Evolutionary conservation across 2,797 vertebrate species (phyloP).

Genomic region (Myotis daubentonii): DNA sequence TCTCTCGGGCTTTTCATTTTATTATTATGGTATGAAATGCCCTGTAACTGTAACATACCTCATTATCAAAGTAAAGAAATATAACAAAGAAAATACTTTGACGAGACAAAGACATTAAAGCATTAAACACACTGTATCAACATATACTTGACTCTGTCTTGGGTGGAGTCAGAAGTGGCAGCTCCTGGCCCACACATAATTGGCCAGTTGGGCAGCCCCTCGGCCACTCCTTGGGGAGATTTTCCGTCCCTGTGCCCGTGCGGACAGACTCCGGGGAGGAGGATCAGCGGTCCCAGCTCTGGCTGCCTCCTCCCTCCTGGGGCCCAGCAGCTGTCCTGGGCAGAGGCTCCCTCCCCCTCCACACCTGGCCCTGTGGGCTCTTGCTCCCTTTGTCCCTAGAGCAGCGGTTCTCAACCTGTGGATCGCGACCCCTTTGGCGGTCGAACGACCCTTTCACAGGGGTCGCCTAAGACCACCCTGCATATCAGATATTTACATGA

Average conservation of each 20-base stretch:
- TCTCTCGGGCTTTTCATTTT: not conserved
- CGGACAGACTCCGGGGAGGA: not conserved
- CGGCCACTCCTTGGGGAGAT: not conserved
- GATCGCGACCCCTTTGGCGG: too few species aligned
- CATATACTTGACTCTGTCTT: not conserved
- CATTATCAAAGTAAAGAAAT: constrained; percentile 4
- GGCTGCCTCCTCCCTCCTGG: accelerated
- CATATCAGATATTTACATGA: too few species aligned
- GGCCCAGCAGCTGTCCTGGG: not conserved
- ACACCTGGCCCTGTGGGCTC: not conserved
- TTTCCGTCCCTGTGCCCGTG: accelerated
- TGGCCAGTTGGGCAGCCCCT: too few species aligned
- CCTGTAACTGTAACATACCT: not conserved
- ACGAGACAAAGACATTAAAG: not conserved
- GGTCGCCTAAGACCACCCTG: too few species aligned
- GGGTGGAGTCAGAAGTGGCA: not conserved
- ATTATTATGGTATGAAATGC: not conserved
- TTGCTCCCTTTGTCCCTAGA: not conserved
- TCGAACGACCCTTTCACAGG: too few species aligned
- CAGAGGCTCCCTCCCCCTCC: not conserved
- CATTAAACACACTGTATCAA: not conserved
- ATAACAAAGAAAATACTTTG: not conserved
- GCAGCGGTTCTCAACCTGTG: too few species aligned
- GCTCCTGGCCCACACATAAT: accelerated
- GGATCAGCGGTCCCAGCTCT: not conserved